Evolutionary conservation across 2,797 vertebrate genomes (phyloP).

Genomic region (Telmatherina bonti): DNA sequence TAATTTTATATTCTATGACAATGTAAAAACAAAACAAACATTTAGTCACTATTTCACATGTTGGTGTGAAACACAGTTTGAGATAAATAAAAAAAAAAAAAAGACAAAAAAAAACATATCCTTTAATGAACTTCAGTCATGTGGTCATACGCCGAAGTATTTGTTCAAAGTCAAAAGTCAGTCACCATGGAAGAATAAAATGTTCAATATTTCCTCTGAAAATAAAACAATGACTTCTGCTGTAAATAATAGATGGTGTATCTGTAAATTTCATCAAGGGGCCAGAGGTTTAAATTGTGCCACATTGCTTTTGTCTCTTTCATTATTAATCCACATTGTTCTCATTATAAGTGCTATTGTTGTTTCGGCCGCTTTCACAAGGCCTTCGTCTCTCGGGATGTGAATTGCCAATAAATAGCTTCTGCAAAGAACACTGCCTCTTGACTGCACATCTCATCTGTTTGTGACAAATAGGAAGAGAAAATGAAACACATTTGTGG

Average conservation of each 20-base stretch:
- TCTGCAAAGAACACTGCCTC: constrained; percentile 55
- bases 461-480: constrained; percentile 62
- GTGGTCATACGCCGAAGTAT: constrained; percentile 11
- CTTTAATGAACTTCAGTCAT: constrained; percentile 10
- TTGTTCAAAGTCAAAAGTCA: constrained; percentile 26
- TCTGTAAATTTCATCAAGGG: constrained; percentile 48
- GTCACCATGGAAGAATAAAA: constrained; percentile 26
- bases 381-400: constrained; percentile 54
- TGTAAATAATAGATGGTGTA: constrained; percentile 51
- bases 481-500: constrained; percentile 71
- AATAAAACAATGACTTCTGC: constrained; percentile 43
- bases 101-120: too few species aligned
- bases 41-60: too few species aligned
- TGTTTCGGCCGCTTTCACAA: constrained; percentile 47
- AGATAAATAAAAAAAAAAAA: too few species aligned
- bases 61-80: too few species aligned
- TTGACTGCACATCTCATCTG: constrained; percentile 52
- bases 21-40: too few species aligned
- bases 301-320: constrained; percentile 46
- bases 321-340: constrained; percentile 70
- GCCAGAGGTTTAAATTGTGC: constrained; percentile 46
- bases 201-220: constrained; percentile 29
- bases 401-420: constrained; percentile 58
- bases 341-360: constrained; percentile 66
- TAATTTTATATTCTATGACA: too few species aligned